A percentile compares a stretch with the other conserved stretches of the same genome.
Conservation (phyloP, 2,888 invertebrate genomes). For the Cephus pulcher region DNA sequence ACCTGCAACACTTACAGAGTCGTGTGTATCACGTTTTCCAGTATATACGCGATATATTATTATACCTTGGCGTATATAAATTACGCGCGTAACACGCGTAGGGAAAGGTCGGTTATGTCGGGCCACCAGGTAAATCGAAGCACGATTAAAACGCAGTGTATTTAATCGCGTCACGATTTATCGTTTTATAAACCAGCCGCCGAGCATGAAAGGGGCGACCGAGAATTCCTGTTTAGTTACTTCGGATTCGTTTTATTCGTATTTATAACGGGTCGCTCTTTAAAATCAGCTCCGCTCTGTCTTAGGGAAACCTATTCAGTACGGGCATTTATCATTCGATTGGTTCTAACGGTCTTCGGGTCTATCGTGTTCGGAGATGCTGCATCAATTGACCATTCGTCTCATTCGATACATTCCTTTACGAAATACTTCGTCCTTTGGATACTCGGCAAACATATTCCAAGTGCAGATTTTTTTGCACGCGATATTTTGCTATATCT, state of each 20-base stretch:
- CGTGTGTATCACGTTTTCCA: background rate
- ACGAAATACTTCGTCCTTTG: no score
- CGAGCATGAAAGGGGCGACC: background rate
- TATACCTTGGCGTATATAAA: background rate
- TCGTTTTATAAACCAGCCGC: background rate
- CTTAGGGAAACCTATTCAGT: background rate
- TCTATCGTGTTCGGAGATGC: no score
- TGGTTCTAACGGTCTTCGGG: background rate
- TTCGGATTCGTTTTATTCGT: background rate
- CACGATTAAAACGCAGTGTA: background rate
- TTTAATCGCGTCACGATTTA: background rate
- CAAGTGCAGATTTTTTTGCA: background rate
- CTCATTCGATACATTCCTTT: no score
- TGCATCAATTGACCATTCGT: no score
- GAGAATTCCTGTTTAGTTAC: background rate
- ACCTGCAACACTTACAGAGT: background rate
- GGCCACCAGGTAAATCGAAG: background rate
- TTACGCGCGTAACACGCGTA: background rate
- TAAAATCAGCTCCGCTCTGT: background rate
- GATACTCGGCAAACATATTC: background rate
- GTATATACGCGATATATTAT: background rate
- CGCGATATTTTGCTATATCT: no score
- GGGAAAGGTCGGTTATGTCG: background rate
- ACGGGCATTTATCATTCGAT: background rate
- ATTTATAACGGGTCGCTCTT: background rate